Evolutionary conservation across 2,113 vertebrate genomes (phyloP), one percentile per base, ranked within the genome.

Genomic region (Sinosuthora webbiana): DNA sequence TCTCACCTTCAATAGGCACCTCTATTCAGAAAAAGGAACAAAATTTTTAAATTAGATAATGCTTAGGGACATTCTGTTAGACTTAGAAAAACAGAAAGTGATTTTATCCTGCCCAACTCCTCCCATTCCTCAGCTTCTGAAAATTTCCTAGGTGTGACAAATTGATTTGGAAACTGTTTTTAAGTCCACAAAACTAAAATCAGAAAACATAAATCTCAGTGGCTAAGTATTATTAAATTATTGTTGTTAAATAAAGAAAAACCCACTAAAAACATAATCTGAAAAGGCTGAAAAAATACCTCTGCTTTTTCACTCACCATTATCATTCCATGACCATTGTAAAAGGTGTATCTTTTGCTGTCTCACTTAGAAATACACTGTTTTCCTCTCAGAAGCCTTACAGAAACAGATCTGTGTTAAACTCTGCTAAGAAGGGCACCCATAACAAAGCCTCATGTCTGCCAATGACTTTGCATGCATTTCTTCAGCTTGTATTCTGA

Each of bases 241-340:
- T 71, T 86, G 6, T 15, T 21, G 47, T 31, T 45, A 33, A 65
- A 75, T 69, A 56, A 73, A 69, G 18, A 45, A 65, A 73, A 56
- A 45, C 0, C 1, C 2, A 0, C 7, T 31, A 27, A 63, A 71
- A 71, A 35, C 8, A 2, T n/a, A 7, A 42, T 24, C 45, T 73
- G 14, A 56, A 87, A 80, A 86, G 28, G 9, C 4, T 83, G 33
- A 64, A 76, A 80, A 69, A 31, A 24, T 42, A 7, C 15, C 6
- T 23, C 11, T 31, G 4, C 3, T 50, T 93, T 93, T 70, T 44
- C 22, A 70, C 59, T 10, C 31, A 39, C 20, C 2, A 0, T 35
- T 47, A 7, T 35, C 5, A 5, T 74, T 78, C 77, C 15, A 16
- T 24, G 47, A 28, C 10, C 71, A 17, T 35, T 33, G 22, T 28